These are phyloP conservation scores for Rhopalosiphum maidis DNA, from an alignment of 1,140 invertebrate genomes.

Conservation along the genomic window DNA sequence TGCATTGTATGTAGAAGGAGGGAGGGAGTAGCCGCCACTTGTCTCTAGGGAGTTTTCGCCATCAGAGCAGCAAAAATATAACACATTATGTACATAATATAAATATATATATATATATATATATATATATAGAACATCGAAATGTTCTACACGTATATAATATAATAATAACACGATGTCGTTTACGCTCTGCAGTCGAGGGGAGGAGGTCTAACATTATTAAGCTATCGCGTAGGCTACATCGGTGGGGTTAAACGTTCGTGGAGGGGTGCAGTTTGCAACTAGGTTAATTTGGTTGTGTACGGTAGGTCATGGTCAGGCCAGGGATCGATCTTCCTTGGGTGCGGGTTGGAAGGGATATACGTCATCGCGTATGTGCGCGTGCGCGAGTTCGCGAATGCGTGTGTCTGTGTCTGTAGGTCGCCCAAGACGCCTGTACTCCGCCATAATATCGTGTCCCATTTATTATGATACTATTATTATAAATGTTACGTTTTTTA, in stretches of 20 bases:
- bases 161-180: background rate
- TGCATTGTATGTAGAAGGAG: background rate
- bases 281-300: constrained; percentile 48
- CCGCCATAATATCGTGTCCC: background rate
- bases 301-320: constrained; percentile 54
- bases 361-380: background rate
- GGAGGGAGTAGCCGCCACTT: no score
- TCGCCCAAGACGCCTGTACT: background rate
- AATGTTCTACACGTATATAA: no score
- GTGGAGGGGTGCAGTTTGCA: background rate
- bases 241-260: background rate
- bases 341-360: background rate
- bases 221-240: background rate
- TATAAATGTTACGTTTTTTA: background rate
- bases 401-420: background rate
- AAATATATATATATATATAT: background rate
- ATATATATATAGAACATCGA: no score
- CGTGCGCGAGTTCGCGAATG: background rate
- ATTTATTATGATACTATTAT: background rate
- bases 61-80: background rate
- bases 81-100: background rate
- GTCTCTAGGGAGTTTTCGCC: background rate
- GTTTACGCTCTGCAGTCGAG: background rate
- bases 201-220: background rate
- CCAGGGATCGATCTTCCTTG: constrained; percentile 14